Base-by-base conservation (phyloP, 1,140 invertebrate species). In the Drosophila punjabiensis region DNA sequence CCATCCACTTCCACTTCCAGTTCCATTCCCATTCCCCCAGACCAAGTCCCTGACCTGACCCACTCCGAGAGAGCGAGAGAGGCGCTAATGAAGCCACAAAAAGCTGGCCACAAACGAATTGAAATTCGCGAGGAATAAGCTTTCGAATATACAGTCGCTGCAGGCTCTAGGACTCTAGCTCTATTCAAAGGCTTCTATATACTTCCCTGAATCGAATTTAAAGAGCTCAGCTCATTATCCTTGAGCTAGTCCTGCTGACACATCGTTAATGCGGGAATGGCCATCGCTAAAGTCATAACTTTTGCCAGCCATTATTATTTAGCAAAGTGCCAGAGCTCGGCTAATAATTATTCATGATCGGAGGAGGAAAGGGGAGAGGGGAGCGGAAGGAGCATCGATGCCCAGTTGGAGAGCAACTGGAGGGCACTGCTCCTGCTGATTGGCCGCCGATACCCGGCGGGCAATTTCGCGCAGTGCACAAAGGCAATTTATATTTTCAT, bases 401-500 rank as follows among this genome's bases (percentile, higher is more conserved):
- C 10, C 18, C 43, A 43, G 41, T 18, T 18, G 41, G n/a, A 5
- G 41, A 8, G 39, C 39, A 1, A 33, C 0, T 33, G 32, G 33
- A 33, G 45, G 1, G 11, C 13, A 1, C 30, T 13, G 30, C n/a
- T 18, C 30, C 53, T 37, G 59, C 32, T 45, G 33, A 76, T 62
- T 50, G 48, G 18, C 6, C 10, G 10, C n/a, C 45, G 32, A 52
- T 76, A 60, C 47, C 47, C 39, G n/a, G n/a, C 20, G 33, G 52
- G 55, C 37, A 41, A 68, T 79, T 84, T 76, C 41, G 74, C 65
- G 33, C 81, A 76, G 62, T 71, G 76, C 79, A 87, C 73, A 88
- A 83, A 83, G 78, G 63, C 66, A 89, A 88, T 89, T 88, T 89
- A 81, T 84, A 89, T 84, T 88, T 84, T 83, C 68, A 80, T 87